A percentile compares a stretch with the other conserved stretches of the same genome.
These are phyloP conservation scores for Leptogaster cylindrica DNA, from an alignment of 2,888 invertebrate genomes.

Conservation along the genomic window DNA sequence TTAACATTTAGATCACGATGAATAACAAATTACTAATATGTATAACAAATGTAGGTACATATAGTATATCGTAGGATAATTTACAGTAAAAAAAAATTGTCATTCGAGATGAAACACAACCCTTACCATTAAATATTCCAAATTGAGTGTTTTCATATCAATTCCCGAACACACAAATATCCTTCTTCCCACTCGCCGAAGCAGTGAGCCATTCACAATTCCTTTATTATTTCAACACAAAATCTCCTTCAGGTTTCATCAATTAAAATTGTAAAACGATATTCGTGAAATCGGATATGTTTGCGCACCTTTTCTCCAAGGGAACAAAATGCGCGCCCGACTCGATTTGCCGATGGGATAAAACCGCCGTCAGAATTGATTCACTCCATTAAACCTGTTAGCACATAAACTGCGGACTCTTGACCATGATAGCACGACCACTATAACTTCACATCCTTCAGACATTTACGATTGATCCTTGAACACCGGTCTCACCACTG, in stretches of 20 bases:
- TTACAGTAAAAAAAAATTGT: too few species aligned
- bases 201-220: neutral
- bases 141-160: constrained; percentile 2
- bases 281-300: constrained; percentile 20
- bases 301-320: constrained; percentile 1
- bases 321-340: neutral
- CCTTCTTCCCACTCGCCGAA: neutral
- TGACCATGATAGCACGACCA: neutral
- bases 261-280: constrained; percentile 20
- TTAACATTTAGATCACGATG: too few species aligned
- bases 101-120: too few species aligned
- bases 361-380: neutral
- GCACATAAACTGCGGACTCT: constrained; percentile 1
- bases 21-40: too few species aligned
- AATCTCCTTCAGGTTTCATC: constrained; percentile 12
- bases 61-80: too few species aligned
- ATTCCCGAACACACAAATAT: neutral
- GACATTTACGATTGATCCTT: neutral
- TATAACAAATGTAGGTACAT: too few species aligned
- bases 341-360: neutral
- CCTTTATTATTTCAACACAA: constrained; percentile 8
- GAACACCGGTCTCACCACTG: constrained; percentile 15
- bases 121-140: too few species aligned
- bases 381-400: constrained; percentile 30
- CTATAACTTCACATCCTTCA: neutral